A percentile compares a stretch with the other conserved stretches of the same genome.
These are phyloP conservation scores for Xestia rhomboidea DNA, from an alignment of 2,888 invertebrate genomes.

Conservation along the genomic window DNA sequence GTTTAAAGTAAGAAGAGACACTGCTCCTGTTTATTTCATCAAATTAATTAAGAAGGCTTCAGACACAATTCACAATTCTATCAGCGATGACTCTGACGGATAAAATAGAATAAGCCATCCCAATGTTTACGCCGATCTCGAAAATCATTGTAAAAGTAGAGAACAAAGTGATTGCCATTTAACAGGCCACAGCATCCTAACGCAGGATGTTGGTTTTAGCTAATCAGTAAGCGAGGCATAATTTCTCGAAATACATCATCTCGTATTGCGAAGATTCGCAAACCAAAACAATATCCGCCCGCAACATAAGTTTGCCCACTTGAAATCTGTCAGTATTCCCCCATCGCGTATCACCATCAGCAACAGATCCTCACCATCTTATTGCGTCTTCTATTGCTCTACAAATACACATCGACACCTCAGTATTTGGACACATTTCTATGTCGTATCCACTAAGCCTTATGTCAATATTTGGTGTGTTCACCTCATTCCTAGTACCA, in stretches of 20 bases:
- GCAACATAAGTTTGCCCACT: conserved; percentile 50
- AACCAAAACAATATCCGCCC: conserved; percentile 30
- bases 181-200: neutral
- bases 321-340: conserved; percentile 59
- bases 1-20: too few species aligned
- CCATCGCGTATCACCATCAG: conserved; percentile 58
- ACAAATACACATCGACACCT: conserved; percentile 87
- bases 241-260: neutral
- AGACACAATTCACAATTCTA: neutral
- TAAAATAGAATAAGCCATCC: neutral
- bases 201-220: neutral
- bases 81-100: neutral
- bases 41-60: neutral
- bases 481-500: conserved; percentile 81
- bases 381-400: conserved; percentile 83
- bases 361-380: conserved; percentile 70
- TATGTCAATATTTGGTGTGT: conserved; percentile 85
- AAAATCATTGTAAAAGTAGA: neutral
- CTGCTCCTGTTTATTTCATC: neutral
- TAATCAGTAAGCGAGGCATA: neutral
- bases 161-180: neutral
- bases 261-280: conserved; percentile 16
- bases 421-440: conserved; percentile 86
- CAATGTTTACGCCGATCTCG: neutral
- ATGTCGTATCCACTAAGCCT: conserved; percentile 85